Conservation (phyloP, 2,113 vertebrate genomes). For the Notiomystis cincta region DNA sequence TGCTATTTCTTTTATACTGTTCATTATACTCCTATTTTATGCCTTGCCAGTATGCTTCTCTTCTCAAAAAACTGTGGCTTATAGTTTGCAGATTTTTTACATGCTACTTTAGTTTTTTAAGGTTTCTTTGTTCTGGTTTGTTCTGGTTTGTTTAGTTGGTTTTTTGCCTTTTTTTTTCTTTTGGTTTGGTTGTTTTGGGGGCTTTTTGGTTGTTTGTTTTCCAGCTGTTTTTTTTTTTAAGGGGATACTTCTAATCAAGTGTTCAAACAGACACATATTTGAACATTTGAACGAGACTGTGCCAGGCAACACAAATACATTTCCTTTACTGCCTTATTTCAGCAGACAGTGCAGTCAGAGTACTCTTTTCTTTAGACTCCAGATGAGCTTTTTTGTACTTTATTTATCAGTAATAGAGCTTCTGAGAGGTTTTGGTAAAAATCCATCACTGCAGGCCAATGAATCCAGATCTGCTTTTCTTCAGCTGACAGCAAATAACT, state of each 20-base stretch:
- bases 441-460: not conserved
- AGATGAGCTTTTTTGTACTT: not conserved
- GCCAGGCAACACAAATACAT: not conserved
- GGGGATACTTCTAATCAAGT: not conserved
- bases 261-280: not conserved
- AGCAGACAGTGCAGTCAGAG: not conserved
- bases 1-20: not conserved
- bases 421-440: not conserved
- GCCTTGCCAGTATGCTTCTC: not conserved
- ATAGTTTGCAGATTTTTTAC: not conserved
- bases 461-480: not conserved
- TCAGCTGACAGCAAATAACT: not conserved
- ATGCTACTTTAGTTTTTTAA: not conserved
- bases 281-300: not conserved
- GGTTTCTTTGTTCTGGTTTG: rapidly evolving
- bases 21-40: not conserved
- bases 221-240: not conserved
- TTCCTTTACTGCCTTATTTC: not conserved
- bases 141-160: not conserved
- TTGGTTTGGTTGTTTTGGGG: not conserved
- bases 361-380: not conserved
- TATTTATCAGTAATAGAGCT: not conserved
- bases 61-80: not conserved
- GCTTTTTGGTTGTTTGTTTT: not conserved
- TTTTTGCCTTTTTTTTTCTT: not conserved